Conservation (phyloP, 2,113 vertebrate species). For the Heteronetta atricapilla region DNA sequence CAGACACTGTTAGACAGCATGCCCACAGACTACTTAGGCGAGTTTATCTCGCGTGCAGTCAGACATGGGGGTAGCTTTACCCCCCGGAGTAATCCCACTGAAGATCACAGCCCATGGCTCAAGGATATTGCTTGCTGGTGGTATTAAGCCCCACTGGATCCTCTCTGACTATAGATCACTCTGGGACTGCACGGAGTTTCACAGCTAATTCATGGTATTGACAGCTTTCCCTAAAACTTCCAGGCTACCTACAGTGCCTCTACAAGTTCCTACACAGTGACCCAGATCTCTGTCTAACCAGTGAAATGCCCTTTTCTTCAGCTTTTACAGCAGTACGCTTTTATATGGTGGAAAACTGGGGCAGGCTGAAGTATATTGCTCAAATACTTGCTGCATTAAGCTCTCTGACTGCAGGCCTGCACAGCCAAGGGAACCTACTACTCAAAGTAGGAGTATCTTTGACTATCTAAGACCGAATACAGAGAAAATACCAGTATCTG, state of each 20-base stretch:
- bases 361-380: neutral
- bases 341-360: neutral
- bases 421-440: neutral
- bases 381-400: neutral
- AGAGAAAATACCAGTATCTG: neutral
- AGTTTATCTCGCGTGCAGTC: neutral
- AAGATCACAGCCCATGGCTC: neutral
- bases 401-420: neutral
- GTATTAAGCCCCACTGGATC: neutral
- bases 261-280: neutral
- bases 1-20: neutral
- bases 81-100: neutral
- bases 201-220: neutral
- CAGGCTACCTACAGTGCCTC: neutral
- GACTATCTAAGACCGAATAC: neutral
- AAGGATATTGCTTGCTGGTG: neutral
- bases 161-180: neutral
- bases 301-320: neutral
- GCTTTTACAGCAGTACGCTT: neutral
- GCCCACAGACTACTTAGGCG: neutral
- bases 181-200: neutral
- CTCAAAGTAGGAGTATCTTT: neutral
- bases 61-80: rapidly evolving
- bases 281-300: neutral
- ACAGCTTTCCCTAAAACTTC: neutral